phyloP scores from a whole-genome alignment of 2,797 vertebrate species.

The Eleutherodactylus coqui region DNA sequence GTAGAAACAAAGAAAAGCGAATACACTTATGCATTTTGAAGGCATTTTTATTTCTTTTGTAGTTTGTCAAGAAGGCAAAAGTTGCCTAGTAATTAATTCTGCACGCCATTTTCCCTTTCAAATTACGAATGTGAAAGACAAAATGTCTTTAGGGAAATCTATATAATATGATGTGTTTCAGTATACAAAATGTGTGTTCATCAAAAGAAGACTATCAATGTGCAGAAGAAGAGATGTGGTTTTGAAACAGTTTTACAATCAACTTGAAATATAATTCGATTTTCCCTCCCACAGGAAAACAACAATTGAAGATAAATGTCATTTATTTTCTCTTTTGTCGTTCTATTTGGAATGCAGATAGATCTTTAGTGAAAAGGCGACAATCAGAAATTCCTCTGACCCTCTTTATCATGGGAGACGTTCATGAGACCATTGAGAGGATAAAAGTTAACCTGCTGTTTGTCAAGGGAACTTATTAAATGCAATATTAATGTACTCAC shows the following conservation, averaged over 20 bases:
- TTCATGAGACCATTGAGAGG: conserved; percentile 25
- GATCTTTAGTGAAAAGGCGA: conserved; percentile 48
- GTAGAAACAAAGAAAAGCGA: not conserved
- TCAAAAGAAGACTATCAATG: conserved; percentile 22
- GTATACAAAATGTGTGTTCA: conserved; percentile 4
- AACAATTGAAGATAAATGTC: conserved; percentile 40
- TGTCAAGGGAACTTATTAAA: conserved; percentile 50
- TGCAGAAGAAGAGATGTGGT: not conserved
- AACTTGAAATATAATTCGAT: conserved; percentile 32
- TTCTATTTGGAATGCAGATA: conserved; percentile 35
- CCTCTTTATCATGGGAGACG: not conserved
- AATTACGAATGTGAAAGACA: conserved; percentile 14
- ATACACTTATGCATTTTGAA: not conserved
- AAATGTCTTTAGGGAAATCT: conserved; percentile 41
- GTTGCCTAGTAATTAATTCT: conserved; percentile 37
- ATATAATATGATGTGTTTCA: conserved; percentile 34
- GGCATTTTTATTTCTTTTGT: conserved; percentile 10
- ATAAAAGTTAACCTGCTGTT: conserved; percentile 22
- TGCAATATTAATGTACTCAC: conserved; percentile 19
- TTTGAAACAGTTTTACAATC: not conserved
- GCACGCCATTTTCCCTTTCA: not conserved
- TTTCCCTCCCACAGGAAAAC: conserved; percentile 25
- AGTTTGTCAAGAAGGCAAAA: conserved; percentile 13
- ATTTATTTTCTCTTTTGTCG: conserved; percentile 44
- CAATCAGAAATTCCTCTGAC: conserved; percentile 33